A percentile compares a stretch with the other conserved stretches of the same genome.
Conservation (phyloP, 2,113 vertebrate species). For the Meles meles region DNA sequence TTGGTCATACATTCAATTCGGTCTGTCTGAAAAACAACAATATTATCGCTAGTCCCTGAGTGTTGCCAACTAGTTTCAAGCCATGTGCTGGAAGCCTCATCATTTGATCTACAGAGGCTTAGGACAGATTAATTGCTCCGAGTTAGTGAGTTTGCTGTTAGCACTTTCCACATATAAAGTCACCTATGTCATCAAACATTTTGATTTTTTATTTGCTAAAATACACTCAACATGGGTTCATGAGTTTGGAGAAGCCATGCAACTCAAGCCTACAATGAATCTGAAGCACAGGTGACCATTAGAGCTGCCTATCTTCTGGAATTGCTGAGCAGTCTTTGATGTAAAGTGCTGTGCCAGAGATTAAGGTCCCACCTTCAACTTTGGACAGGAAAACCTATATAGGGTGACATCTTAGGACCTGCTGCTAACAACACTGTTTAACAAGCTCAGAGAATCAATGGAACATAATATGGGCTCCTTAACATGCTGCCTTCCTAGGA, state of each 20-base stretch:
- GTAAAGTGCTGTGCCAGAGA: not conserved
- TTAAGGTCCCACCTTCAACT: not conserved
- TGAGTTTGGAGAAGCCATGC: not conserved
- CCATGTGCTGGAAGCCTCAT: not conserved
- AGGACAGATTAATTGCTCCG: not conserved
- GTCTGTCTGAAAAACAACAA: not conserved
- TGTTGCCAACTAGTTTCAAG: not conserved
- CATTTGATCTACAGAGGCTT: not conserved
- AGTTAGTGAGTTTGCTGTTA: not conserved
- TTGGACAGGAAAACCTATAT: not conserved
- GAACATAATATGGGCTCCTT: not conserved
- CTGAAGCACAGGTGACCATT: not conserved
- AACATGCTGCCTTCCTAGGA: not conserved
- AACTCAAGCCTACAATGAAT: not conserved
- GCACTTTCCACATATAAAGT: not conserved
- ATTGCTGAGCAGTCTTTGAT: not conserved
- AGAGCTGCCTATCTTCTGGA: not conserved
- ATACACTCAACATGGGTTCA: not conserved
- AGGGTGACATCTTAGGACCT: not conserved
- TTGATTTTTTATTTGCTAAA: slow-evolving; percentile 16
- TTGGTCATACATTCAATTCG: not conserved
- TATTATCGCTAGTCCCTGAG: not conserved
- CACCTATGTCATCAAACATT: not conserved
- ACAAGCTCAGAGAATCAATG: not conserved
- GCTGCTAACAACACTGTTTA: not conserved